phyloP scores from a whole-genome alignment of 92 coral and sea anemone species.

The Siderastrea radians region DNA sequence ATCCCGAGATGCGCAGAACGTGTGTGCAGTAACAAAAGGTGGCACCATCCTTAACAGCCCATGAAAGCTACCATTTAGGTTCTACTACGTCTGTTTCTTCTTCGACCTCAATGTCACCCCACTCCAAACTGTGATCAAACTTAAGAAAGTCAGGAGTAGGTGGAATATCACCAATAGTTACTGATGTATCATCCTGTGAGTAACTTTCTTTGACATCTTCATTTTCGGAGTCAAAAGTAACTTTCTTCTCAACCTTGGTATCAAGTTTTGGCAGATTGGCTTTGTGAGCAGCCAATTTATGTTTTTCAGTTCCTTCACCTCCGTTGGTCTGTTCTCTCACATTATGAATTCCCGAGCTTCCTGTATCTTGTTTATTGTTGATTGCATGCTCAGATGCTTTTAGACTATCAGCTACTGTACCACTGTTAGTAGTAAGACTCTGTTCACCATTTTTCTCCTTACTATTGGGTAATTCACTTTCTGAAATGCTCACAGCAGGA shows the following conservation, averaged over 20 bases:
- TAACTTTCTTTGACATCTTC: slow-evolving; percentile 1
- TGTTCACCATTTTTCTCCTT: background rate
- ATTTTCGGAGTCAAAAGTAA: slow-evolving; percentile 12
- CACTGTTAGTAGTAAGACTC: background rate
- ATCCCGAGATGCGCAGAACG: too few species aligned
- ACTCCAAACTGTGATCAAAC: slow-evolving; percentile 56
- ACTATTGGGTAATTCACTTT: background rate
- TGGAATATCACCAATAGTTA: slow-evolving; percentile 23
- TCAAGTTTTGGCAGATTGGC: slow-evolving; percentile 25
- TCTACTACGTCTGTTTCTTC: background rate
- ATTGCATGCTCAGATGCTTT: too few species aligned
- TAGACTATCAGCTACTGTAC: background rate
- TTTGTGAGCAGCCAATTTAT: background rate
- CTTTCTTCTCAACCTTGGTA: slow-evolving; percentile 30
- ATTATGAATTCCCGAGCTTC: background rate
- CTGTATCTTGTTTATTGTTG: background rate
- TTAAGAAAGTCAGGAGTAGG: slow-evolving; percentile 86
- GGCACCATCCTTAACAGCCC: background rate
- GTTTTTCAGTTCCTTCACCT: background rate
- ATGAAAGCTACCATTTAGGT: slow-evolving; percentile 3
- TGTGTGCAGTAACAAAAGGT: too few species aligned
- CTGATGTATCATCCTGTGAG: background rate
- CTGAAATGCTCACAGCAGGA: background rate
- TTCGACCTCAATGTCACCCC: slow-evolving; percentile 88
- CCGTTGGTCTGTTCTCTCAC: background rate